phyloP scores from a whole-genome alignment of 2,888 invertebrate species.

The Ectemnius cavifrons region DNA sequence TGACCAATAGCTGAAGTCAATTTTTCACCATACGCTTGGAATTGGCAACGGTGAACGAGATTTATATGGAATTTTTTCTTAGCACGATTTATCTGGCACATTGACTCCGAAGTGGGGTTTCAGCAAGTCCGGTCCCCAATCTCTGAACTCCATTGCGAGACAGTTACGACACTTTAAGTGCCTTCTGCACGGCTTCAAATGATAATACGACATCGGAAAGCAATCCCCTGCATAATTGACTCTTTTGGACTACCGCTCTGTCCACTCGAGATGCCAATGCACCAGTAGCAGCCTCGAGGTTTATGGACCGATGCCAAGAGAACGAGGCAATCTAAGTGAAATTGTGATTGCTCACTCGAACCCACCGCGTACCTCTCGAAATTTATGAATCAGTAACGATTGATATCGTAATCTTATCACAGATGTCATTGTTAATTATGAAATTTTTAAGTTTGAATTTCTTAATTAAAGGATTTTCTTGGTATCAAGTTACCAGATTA shows the following conservation, averaged over 20 bases:
- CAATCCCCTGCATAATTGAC: constrained; percentile 34
- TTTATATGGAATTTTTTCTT: too few relatives aligned
- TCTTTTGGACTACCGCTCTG: constrained; percentile 16
- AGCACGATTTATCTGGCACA: too few relatives aligned
- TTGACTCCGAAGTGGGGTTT: not conserved
- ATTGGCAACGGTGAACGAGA: too few relatives aligned
- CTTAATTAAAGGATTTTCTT: not conserved
- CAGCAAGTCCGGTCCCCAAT: not conserved
- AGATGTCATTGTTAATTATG: not conserved
- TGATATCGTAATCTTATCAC: not conserved
- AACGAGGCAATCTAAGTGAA: not conserved
- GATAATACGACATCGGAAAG: constrained; percentile 12
- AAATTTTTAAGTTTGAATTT: not conserved
- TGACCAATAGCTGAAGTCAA: too few relatives aligned
- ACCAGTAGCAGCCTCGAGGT: constrained; percentile 25
- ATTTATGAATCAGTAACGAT: constrained; percentile 38
- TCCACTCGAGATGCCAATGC: constrained; percentile 11
- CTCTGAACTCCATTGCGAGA: not conserved
- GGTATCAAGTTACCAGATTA: not conserved
- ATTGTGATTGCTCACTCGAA: not conserved
- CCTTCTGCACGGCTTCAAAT: constrained; percentile 9
- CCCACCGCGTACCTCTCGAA: not conserved
- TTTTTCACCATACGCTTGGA: too few relatives aligned
- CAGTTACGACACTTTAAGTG: constrained; percentile 19
- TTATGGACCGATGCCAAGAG: constrained; percentile 21